Evolutionary conservation across 2,888 invertebrate genomes (phyloP).

Genomic region (Agapostemon virescens): DNA sequence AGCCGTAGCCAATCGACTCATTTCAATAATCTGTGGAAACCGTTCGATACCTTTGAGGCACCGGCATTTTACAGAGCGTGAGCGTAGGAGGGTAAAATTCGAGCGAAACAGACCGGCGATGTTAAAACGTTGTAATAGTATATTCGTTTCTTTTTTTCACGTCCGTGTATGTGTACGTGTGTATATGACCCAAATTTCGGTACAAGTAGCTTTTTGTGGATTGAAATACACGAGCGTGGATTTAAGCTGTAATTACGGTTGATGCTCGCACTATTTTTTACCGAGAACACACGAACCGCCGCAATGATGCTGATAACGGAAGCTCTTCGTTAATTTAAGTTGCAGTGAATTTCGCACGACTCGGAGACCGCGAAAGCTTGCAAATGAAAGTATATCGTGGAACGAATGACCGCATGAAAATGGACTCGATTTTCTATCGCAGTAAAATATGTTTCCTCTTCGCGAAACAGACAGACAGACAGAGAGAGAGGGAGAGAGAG

Average conservation of each 20-base stretch:
- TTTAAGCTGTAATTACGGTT: slow-evolving; percentile 26
- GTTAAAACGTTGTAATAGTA: slow-evolving; percentile 15
- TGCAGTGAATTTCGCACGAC: background rate
- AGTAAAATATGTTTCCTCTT: background rate
- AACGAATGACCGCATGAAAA: background rate
- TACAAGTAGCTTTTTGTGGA: slow-evolving; percentile 24
- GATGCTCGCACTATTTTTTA: slow-evolving; percentile 31
- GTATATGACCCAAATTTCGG: slow-evolving; percentile 9
- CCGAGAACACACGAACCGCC: background rate
- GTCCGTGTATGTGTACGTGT: background rate
- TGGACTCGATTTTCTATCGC: background rate
- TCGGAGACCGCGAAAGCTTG: background rate
- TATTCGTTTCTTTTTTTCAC: slow-evolving; percentile 3
- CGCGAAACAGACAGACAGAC: too few species aligned
- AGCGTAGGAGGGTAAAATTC: background rate
- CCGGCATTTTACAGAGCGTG: background rate
- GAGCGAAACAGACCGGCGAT: background rate
- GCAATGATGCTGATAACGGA: slow-evolving; percentile 11
- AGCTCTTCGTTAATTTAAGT: slow-evolving; percentile 17
- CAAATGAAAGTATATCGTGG: background rate
- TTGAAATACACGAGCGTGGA: slow-evolving; percentile 19
- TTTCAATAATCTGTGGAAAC: background rate
- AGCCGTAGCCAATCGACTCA: background rate
- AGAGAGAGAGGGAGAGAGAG: background rate
- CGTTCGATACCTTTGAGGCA: background rate